Evolutionary conservation across 2,797 vertebrate species (phyloP).

Genomic region (Micropoecilia bifurca): DNA sequence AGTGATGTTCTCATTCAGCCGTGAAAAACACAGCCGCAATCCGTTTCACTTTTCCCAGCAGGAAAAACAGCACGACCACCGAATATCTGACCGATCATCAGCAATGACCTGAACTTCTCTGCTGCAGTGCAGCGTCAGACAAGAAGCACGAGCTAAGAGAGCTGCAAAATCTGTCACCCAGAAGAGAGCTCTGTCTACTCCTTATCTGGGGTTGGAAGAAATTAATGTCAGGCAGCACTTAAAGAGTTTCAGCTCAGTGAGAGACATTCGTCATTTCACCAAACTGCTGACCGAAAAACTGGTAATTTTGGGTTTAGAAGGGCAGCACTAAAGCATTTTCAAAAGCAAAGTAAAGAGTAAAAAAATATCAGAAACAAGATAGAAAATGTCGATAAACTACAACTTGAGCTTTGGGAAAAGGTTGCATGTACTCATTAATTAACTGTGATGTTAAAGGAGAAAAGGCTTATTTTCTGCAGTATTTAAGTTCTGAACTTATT

Average conservation of each 20-base stretch:
- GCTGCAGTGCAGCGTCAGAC: not conserved
- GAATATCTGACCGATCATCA: not conserved
- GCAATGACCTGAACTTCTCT: not conserved
- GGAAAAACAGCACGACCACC: not conserved
- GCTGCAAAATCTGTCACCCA: not conserved
- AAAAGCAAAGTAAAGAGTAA: not conserved
- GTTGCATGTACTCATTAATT: not conserved
- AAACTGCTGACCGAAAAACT: not conserved
- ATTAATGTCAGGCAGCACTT: conserved; percentile 1
- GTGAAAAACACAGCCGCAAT: not conserved
- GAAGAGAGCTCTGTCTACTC: not conserved
- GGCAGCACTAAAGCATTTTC: not conserved
- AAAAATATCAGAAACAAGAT: not conserved
- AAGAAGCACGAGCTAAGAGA: conserved; percentile 1
- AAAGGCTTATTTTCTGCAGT: not conserved
- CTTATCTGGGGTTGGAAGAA: not conserved
- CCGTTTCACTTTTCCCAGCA: not conserved
- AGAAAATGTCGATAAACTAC: not conserved
- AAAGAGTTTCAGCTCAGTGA: not conserved
- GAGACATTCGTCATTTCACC: not conserved
- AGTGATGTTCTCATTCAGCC: not conserved
- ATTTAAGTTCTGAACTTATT: not conserved
- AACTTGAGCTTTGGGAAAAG: not conserved
- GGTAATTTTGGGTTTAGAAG: not conserved
- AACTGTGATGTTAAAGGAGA: not conserved